These are phyloP conservation scores for Malthinus flaveolus DNA, from an alignment of 2,888 invertebrate genomes.

Conservation along the genomic window DNA sequence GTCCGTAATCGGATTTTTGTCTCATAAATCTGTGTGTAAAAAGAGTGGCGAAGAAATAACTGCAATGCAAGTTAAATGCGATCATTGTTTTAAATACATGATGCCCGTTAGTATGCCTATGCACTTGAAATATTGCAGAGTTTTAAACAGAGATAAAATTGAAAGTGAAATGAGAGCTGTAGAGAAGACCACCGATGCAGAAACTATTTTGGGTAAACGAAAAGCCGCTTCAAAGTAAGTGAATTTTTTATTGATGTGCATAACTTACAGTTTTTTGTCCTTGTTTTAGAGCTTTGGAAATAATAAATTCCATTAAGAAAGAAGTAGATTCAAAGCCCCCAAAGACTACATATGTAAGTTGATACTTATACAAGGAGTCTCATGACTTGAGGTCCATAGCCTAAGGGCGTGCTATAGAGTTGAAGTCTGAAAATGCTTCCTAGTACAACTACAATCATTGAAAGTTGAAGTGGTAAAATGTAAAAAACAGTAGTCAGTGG, in stretches of 20 bases:
- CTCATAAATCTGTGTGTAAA: slow-evolving; percentile 50
- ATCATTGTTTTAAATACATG: slow-evolving; percentile 22
- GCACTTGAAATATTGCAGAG: slow-evolving; percentile 24
- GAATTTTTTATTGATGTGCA: background rate
- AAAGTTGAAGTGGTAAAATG: too few relatives aligned
- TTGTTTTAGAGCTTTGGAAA: slow-evolving; percentile 1
- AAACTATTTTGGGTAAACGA: slow-evolving; percentile 40
- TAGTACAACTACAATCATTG: too few relatives aligned
- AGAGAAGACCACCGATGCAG: background rate
- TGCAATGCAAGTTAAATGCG: slow-evolving; percentile 28
- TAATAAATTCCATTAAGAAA: background rate
- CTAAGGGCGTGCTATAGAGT: too few relatives aligned
- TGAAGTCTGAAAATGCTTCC: too few relatives aligned
- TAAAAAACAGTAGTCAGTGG: too few relatives aligned
- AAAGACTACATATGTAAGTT: too few relatives aligned
- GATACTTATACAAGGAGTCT: too few relatives aligned
- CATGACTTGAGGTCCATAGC: too few relatives aligned
- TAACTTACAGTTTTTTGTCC: background rate
- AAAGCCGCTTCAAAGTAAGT: slow-evolving; percentile 55
- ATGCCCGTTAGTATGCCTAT: slow-evolving; percentile 25
- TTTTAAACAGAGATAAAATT: slow-evolving; percentile 1
- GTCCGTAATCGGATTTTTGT: slow-evolving; percentile 60
- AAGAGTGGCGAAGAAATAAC: slow-evolving; percentile 28
- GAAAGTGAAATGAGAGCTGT: background rate
- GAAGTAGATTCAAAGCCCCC: background rate